Evolutionary conservation across 2,113 vertebrate genomes (phyloP), one percentile per base, ranked within the genome.

Genomic region (Nansenia antarctica): DNA sequence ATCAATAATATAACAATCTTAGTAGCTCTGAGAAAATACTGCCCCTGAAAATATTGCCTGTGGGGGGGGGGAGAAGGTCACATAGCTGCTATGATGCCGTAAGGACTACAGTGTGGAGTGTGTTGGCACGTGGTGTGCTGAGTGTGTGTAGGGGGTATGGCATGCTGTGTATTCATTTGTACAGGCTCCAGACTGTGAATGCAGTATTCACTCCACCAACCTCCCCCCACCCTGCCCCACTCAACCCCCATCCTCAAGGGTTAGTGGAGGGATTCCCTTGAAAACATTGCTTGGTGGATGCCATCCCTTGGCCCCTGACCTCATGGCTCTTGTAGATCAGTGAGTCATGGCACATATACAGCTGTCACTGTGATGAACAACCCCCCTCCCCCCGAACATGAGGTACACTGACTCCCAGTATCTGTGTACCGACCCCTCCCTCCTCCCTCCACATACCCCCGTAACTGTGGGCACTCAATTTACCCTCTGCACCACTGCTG

Each of bases 241-340:
- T n/a, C 35, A 47, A 14, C 26, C 26, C 26, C 26, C 65, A 26
- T 5, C 80, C 70, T 78, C 60, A 61, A 68, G 53, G 29, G 73
- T 79, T 78, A 72, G 67, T 42, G 11, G 66, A 76, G 79, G 85
- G 83, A 86, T 86, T 87, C 85, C 88, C 83, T 75, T 63, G 75
- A 76, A 84, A 62, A 69, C 73, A 65, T 73, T 3, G 9, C 75
- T 70, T 27, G 22, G 26, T 47, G 27, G 26, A 67, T 76, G 80
- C 72, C 78, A 71, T 67, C 81, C 78, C 76, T 87, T 75, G 77
- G 83, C 79, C 3, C 12, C 34, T 58, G 72, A 70, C 81, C 73
- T 52, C 15, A 70, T 26, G 37, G 65, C 78, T 69, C 79, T 75
- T 70, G 42, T 67, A 79, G 37, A 35, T n/a, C 58, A 74, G 72